Conservation (phyloP, 2,797 vertebrate genomes). For the Bovichtus diacanthus region DNA sequence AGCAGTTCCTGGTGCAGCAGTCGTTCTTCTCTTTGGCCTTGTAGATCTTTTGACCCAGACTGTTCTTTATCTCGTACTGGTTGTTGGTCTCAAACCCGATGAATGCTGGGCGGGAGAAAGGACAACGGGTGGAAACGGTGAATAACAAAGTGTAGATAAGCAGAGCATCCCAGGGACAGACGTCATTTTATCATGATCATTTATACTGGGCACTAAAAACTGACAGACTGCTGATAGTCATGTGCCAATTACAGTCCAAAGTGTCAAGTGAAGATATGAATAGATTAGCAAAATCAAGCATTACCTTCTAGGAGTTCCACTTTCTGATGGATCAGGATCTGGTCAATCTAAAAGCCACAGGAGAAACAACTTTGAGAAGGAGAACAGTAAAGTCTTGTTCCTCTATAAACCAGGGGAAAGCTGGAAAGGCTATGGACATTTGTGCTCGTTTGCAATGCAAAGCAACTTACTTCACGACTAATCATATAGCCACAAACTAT, state of each 20-base stretch:
- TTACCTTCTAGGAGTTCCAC: constrained; percentile 89
- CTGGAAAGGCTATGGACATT: accelerated
- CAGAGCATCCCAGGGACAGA: not conserved
- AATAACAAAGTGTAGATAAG: not conserved
- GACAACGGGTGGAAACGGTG: accelerated
- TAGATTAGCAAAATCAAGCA: not conserved
- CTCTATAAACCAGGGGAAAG: not conserved
- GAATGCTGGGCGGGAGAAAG: constrained; percentile 76
- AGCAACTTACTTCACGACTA: not conserved
- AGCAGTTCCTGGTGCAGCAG: constrained; percentile 92
- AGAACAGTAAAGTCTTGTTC: not conserved
- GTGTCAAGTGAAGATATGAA: not conserved
- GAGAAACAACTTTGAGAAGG: not conserved
- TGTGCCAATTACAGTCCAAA: too few relatives aligned
- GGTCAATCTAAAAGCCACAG: constrained; percentile 86
- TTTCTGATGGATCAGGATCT: constrained; percentile 92
- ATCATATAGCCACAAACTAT: not conserved
- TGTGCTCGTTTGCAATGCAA: constrained; percentile 24
- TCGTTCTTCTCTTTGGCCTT: constrained; percentile 91
- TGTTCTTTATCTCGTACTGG: constrained; percentile 91
- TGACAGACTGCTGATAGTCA: not conserved
- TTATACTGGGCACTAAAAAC: not conserved
- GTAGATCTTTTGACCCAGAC: constrained; percentile 89
- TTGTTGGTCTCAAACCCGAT: constrained; percentile 91
- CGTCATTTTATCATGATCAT: not conserved